These are phyloP conservation scores for Nasonia oneida DNA, from an alignment of 2,888 invertebrate species.

Conservation along the genomic window DNA sequence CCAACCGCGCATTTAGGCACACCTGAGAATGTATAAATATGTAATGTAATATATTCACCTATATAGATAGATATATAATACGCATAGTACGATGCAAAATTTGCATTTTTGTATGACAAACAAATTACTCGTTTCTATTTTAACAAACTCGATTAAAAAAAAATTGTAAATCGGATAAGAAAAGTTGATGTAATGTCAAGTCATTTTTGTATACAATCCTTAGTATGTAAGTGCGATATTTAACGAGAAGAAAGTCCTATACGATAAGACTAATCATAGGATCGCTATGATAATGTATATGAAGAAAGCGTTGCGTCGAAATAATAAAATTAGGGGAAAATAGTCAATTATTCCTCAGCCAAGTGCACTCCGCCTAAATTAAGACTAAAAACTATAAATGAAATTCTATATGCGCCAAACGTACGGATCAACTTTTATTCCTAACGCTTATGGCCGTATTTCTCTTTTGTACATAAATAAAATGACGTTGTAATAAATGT, in stretches of 20 bases:
- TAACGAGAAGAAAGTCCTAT: slow-evolving; percentile 65
- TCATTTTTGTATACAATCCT: slow-evolving; percentile 74
- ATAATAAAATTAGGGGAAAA: slow-evolving; percentile 72
- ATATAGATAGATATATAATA: slow-evolving; percentile 47
- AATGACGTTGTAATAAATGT: slow-evolving; percentile 74
- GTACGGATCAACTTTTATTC: slow-evolving; percentile 69
- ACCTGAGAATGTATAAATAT: slow-evolving; percentile 69
- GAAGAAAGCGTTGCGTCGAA: slow-evolving; percentile 48
- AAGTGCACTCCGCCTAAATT: slow-evolving; percentile 47
- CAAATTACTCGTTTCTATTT: slow-evolving; percentile 26
- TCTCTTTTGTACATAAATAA: slow-evolving; percentile 75
- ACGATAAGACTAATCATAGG: slow-evolving; percentile 59
- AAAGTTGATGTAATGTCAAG: slow-evolving; percentile 62
- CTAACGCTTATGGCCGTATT: slow-evolving; percentile 69
- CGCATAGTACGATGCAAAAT: slow-evolving; percentile 53
- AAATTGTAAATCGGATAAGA: slow-evolving; percentile 56
- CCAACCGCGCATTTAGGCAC: slow-evolving; percentile 66
- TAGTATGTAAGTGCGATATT: slow-evolving; percentile 71
- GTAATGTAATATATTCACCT: slow-evolving; percentile 66
- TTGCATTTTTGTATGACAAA: slow-evolving; percentile 33
- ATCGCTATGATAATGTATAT: slow-evolving; percentile 57
- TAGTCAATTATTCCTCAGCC: slow-evolving; percentile 77
- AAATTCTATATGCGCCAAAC: slow-evolving; percentile 71
- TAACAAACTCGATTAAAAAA: slow-evolving; percentile 33
- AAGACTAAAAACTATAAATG: slow-evolving; percentile 57